Evolutionary conservation across 2,113 vertebrate genomes (phyloP).

Genomic region (Equus quagga): DNA sequence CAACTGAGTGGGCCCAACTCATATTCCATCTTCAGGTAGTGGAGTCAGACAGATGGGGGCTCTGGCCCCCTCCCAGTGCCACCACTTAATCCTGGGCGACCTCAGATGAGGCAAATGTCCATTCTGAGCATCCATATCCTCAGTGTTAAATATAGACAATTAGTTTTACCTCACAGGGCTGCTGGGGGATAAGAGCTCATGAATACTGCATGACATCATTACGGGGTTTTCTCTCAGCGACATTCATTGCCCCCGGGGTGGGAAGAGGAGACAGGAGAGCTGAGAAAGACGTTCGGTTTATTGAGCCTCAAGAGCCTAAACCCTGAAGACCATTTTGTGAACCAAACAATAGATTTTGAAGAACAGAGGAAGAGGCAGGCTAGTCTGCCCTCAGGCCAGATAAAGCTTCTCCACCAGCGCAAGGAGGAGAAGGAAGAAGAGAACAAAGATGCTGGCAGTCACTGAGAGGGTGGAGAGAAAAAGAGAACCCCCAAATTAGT

Average conservation of each 20-base stretch:
- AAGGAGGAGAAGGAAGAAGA: background rate
- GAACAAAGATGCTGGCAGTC: background rate
- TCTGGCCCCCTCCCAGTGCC: rapidly evolving
- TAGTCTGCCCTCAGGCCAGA: background rate
- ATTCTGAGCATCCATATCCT: background rate
- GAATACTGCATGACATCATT: background rate
- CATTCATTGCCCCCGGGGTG: background rate
- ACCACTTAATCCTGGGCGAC: too few species aligned
- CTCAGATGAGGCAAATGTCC: background rate
- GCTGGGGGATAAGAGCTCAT: background rate
- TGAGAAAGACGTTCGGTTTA: background rate
- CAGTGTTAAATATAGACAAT: background rate
- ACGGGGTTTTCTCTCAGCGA: background rate
- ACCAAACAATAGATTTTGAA: background rate
- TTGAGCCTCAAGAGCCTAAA: background rate
- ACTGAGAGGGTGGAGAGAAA: too few species aligned
- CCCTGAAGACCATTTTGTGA: background rate
- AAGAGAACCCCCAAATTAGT: background rate
- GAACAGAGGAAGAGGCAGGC: background rate
- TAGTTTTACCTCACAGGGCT: background rate
- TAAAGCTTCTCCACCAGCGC: background rate
- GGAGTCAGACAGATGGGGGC: background rate
- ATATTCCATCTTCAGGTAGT: background rate
- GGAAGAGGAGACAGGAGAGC: background rate
- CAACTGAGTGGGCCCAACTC: background rate